These are phyloP conservation scores for Lycaon pictus DNA, from an alignment of 2,113 vertebrate species.

Conservation along the genomic window DNA sequence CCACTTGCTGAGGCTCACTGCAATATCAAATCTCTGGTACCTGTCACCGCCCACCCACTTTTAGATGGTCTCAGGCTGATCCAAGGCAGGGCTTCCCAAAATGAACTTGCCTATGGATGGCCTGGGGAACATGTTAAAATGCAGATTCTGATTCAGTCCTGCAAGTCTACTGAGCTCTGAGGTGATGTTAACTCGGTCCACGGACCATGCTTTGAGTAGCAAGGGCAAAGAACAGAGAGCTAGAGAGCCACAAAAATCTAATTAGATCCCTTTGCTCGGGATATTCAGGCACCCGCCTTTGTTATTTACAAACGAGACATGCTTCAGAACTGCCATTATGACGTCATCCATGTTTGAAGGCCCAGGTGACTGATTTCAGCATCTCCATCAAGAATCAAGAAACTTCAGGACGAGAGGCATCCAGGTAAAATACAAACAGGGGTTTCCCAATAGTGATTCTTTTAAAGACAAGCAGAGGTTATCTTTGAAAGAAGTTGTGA, in stretches of 20 bases:
- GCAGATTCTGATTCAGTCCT: neutral
- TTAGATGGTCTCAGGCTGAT: neutral
- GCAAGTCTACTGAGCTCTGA: neutral
- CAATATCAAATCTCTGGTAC: neutral
- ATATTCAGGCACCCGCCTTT: neutral
- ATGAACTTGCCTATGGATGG: neutral
- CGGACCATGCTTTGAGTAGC: neutral
- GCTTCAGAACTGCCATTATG: neutral
- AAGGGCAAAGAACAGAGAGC: neutral
- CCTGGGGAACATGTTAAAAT: neutral
- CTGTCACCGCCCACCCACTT: constrained; percentile 34
- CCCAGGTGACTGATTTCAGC: neutral
- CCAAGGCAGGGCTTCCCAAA: neutral
- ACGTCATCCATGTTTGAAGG: neutral
- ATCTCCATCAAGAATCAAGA: neutral
- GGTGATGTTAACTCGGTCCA: neutral
- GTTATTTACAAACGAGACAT: neutral
- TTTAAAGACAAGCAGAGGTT: constrained; percentile 38
- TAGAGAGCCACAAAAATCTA: neutral
- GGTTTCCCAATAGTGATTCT: neutral
- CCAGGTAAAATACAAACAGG: neutral
- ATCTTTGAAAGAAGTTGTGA: neutral
- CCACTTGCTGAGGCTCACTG: neutral
- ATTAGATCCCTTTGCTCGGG: neutral
- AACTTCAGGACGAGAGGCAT: neutral